These are phyloP conservation scores for Drosophila lowei DNA, from an alignment of 1,140 invertebrate species.

Conservation along the genomic window DNA sequence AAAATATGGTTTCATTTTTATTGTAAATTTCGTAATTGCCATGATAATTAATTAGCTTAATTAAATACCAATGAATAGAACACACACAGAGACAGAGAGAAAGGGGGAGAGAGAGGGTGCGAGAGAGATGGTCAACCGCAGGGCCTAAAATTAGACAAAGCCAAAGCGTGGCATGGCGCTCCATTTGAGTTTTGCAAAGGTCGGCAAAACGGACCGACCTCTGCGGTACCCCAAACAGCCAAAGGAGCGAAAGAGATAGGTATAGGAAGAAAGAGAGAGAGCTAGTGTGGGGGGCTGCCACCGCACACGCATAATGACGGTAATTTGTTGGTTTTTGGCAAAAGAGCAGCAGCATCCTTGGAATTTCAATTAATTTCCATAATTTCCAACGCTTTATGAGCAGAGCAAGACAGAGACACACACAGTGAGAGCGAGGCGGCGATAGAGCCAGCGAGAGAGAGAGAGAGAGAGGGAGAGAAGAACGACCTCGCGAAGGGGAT, in stretches of 20 bases:
- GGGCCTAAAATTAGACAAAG: conserved; percentile 62
- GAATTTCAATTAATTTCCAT: conserved; percentile 83
- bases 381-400: conserved; percentile 81
- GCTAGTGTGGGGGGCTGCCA: background rate
- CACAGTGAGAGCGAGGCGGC: conserved; percentile 11
- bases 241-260: background rate
- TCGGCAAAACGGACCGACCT: no score
- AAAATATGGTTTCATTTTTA: conserved; percentile 24
- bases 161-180: conserved; percentile 29
- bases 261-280: background rate
- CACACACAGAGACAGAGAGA: background rate
- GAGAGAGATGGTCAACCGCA: conserved; percentile 22
- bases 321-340: conserved; percentile 81
- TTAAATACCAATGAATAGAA: conserved; percentile 50
- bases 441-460: background rate
- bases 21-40: conserved; percentile 8
- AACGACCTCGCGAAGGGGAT: conserved; percentile 31
- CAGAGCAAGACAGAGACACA: conserved; percentile 40
- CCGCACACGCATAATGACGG: conserved; percentile 73
- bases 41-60: conserved; percentile 67
- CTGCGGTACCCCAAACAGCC: no score
- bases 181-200: conserved; percentile 39
- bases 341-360: conserved; percentile 80
- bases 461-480: conserved; percentile 9
- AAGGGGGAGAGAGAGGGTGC: no score